Conservation (phyloP, 2,888 invertebrate species). For the Yponomeuta malinellus region DNA sequence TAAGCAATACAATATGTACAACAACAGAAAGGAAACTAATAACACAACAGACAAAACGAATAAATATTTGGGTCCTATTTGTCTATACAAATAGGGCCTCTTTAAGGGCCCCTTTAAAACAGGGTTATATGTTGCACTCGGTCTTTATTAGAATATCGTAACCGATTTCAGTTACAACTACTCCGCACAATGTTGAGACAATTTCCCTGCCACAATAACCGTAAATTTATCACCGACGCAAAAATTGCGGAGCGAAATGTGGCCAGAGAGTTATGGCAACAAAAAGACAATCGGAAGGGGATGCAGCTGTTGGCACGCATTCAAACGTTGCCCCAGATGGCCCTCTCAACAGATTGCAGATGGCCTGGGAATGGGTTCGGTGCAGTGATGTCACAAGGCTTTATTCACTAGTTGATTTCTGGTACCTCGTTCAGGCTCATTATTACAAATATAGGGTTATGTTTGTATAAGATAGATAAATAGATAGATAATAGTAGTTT, state of each 20-base stretch:
- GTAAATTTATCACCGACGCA: neutral
- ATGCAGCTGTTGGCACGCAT: conserved; percentile 55
- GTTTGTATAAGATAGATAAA: no score
- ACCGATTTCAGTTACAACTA: neutral
- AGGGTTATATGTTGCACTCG: no score
- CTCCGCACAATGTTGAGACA: neutral
- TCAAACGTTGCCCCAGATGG: conserved; percentile 46
- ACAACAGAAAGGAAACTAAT: no score
- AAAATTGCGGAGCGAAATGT: neutral
- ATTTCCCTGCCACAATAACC: neutral
- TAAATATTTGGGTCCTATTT: no score
- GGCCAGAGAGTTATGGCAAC: neutral
- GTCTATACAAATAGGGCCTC: no score
- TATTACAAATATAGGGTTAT: no score
- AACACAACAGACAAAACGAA: no score
- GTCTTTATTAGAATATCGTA: neutral
- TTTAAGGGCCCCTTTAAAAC: no score
- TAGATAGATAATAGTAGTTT: no score
- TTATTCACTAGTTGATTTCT: neutral
- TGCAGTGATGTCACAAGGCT: neutral
- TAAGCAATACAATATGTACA: no score
- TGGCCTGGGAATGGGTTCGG: neutral
- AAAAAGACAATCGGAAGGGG: conserved; percentile 25
- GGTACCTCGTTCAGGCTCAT: neutral
- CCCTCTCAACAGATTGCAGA: conserved; percentile 18